phyloP scores from a whole-genome alignment of 2,113 vertebrate species.

The Herpailurus yagouaroundi region DNA sequence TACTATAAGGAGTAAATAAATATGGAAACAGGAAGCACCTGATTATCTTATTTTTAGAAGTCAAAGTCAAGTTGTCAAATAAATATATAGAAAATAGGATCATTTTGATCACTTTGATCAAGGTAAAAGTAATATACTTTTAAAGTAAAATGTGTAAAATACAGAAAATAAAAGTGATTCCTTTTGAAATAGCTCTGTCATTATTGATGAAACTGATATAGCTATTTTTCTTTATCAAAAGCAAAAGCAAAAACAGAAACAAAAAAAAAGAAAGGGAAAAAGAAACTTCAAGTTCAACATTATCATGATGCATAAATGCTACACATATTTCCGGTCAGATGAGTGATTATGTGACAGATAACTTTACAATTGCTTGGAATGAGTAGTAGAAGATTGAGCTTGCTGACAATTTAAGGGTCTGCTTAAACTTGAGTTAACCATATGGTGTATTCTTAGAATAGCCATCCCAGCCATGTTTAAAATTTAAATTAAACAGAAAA shows the following conservation, averaged over 20 bases:
- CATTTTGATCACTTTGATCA: background rate
- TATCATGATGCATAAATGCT: background rate
- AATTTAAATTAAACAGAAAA: conserved; percentile 53
- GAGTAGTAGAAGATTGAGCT: background rate
- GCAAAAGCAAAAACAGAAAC: background rate
- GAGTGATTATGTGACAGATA: background rate
- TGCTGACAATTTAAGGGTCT: conserved; percentile 4
- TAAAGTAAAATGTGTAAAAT: background rate
- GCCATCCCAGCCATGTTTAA: conserved; percentile 3
- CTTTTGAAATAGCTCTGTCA: background rate
- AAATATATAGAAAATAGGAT: background rate
- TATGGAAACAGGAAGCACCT: background rate
- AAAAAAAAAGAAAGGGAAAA: background rate
- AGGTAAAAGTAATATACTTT: background rate
- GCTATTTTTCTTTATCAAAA: background rate
- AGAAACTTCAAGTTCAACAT: background rate
- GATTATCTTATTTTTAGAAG: conserved; percentile 26
- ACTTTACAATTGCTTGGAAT: background rate
- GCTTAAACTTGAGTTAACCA: conserved; percentile 15
- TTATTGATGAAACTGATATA: background rate
- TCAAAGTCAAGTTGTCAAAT: background rate
- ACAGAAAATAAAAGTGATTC: background rate
- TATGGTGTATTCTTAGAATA: conserved; percentile 55
- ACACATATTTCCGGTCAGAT: conserved; percentile 7
- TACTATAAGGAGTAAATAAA: conserved; percentile 4